phyloP scores from a whole-genome alignment of 2,797 vertebrate species.

The Neomorphus geoffroyi region DNA sequence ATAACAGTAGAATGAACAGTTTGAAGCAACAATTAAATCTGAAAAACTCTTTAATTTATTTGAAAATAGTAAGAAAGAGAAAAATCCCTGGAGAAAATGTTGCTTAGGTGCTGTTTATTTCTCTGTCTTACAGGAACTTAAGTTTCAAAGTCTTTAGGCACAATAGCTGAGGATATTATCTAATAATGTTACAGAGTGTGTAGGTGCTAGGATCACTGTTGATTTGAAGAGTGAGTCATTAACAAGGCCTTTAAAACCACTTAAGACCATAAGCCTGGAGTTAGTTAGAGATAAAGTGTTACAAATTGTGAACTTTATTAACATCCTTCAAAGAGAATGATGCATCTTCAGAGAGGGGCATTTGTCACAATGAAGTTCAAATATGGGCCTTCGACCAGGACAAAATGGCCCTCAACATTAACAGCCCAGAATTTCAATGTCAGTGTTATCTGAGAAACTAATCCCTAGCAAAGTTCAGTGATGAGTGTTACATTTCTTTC shows the following conservation, averaged over 20 bases:
- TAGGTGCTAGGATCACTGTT: neutral
- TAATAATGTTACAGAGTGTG: neutral
- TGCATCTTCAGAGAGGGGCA: neutral
- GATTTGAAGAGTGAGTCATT: neutral
- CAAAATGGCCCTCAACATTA: neutral
- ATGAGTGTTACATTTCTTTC: neutral
- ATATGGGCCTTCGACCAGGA: neutral
- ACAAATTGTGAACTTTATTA: neutral
- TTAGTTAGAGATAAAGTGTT: neutral
- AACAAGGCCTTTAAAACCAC: neutral
- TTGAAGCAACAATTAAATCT: neutral
- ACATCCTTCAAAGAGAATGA: neutral
- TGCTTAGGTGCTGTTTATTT: neutral
- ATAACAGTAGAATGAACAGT: neutral
- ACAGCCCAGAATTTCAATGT: neutral
- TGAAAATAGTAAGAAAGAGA: neutral
- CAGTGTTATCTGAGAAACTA: neutral
- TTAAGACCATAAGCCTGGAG: neutral
- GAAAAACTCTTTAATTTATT: neutral
- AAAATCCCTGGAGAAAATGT: neutral
- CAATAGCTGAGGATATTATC: neutral
- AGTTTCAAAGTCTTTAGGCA: neutral
- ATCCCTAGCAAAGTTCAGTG: neutral
- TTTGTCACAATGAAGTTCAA: neutral
- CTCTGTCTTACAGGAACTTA: neutral